Evolutionary conservation across 1,140 invertebrate genomes (phyloP).

Genomic region (Polyergus mexicanus): DNA sequence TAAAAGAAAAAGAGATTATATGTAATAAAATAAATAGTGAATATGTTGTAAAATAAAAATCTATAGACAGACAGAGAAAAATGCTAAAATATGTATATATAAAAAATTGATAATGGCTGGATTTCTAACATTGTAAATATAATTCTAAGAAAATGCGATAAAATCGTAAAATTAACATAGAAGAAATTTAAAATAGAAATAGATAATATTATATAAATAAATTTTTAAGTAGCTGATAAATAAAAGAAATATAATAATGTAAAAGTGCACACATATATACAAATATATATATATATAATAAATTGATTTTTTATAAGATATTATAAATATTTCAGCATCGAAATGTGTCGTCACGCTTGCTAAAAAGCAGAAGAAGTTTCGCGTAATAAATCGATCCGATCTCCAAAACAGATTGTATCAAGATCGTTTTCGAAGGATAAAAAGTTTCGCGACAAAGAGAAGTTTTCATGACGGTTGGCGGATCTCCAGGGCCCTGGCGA

Average conservation of each 20-base stretch:
- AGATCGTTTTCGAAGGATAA: slow-evolving; percentile 47
- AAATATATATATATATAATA: neutral
- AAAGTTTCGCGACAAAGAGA: slow-evolving; percentile 43
- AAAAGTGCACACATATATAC: neutral
- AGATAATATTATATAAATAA: neutral
- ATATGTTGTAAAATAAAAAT: no score
- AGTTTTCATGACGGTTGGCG: slow-evolving; percentile 69
- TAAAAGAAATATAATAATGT: neutral
- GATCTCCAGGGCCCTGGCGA: slow-evolving; percentile 54
- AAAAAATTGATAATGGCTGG: neutral
- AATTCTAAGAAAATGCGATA: neutral
- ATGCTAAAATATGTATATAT: no score
- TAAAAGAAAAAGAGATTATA: neutral
- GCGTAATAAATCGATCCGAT: neutral
- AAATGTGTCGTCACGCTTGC: neutral
- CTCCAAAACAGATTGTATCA: slow-evolving; percentile 35
- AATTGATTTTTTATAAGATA: neutral
- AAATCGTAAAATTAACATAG: neutral
- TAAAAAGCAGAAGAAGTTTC: slow-evolving; percentile 34
- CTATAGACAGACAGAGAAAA: no score
- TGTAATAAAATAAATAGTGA: neutral
- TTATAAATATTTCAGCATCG: no score
- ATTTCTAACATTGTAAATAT: neutral
- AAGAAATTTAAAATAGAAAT: neutral
- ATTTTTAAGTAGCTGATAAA: no score